phyloP scores from a whole-genome alignment of 2,113 vertebrate species.

The Thamnophis sirtalis region DNA sequence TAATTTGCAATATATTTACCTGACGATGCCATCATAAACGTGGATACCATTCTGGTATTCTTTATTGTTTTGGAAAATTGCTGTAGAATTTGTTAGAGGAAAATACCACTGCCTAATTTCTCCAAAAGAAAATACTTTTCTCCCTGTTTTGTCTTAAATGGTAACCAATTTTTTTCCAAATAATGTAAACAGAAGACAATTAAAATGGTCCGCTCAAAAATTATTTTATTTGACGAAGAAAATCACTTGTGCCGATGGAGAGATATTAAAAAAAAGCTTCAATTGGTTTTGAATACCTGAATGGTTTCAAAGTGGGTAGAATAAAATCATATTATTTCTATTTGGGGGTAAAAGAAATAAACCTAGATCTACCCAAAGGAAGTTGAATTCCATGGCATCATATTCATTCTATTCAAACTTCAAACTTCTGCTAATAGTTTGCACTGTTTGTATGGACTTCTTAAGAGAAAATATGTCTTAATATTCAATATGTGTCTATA shows the following conservation, averaged over 20 bases:
- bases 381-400: not conserved
- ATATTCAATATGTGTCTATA: not conserved
- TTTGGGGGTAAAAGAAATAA: not conserved
- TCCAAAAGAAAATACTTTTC: not conserved
- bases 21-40: not conserved
- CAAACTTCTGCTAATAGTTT: not conserved
- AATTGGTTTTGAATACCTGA: not conserved
- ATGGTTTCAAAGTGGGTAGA: not conserved
- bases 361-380: not conserved
- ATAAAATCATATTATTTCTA: not conserved
- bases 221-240: not conserved
- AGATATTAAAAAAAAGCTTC: not conserved
- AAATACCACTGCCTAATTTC: not conserved
- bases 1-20: not conserved
- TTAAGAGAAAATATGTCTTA: not conserved
- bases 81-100: not conserved
- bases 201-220: not conserved
- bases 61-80: not conserved
- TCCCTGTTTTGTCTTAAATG: not conserved
- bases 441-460: not conserved
- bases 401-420: not conserved
- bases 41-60: not conserved
- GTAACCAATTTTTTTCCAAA: not conserved
- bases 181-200: not conserved
- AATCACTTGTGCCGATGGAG: not conserved